Evolutionary conservation across 2,888 invertebrate species (phyloP).

Genomic region (Ochropleura leucogaster): DNA sequence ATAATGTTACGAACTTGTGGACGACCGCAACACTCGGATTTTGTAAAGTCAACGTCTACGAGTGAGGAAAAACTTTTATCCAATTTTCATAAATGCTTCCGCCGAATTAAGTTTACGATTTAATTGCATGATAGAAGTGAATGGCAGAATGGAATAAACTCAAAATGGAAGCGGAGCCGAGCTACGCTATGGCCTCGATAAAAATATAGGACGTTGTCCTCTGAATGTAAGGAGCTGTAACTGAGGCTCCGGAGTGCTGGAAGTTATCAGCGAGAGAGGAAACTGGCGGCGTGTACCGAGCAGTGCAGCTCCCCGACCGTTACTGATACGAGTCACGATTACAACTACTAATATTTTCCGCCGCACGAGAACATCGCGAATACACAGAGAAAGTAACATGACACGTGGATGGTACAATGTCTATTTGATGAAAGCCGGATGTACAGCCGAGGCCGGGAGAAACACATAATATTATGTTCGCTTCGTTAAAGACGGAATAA

Average conservation of each 20-base stretch:
- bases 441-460: conserved; percentile 12
- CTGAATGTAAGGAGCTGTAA: conserved; percentile 20
- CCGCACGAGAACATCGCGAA: conserved; percentile 24
- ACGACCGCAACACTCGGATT: conserved; percentile 52
- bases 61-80: conserved; percentile 45
- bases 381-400: conserved; percentile 32
- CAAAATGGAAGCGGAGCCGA: conserved; percentile 34
- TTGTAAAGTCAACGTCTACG: conserved; percentile 28
- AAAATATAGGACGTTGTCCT: conserved; percentile 46
- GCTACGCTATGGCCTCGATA: conserved; percentile 28
- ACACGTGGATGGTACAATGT: conserved; percentile 6
- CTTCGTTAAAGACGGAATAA: conserved; percentile 28
- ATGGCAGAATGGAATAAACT: conserved; percentile 31
- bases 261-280: conserved; percentile 45
- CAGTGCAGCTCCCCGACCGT: conserved; percentile 15
- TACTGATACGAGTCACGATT: conserved; percentile 51
- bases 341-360: conserved; percentile 32
- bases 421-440: conserved; percentile 45
- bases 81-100: conserved; percentile 47
- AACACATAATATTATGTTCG: conserved; percentile 29
- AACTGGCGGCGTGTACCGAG: conserved; percentile 18
- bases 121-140: conserved; percentile 41
- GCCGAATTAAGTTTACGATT: conserved; percentile 40
- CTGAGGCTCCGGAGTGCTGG: conserved; percentile 33
- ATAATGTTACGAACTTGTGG: conserved; percentile 62